Base-by-base conservation (phyloP, 2,888 invertebrate genomes). In the Drosophila leonis region DNA sequence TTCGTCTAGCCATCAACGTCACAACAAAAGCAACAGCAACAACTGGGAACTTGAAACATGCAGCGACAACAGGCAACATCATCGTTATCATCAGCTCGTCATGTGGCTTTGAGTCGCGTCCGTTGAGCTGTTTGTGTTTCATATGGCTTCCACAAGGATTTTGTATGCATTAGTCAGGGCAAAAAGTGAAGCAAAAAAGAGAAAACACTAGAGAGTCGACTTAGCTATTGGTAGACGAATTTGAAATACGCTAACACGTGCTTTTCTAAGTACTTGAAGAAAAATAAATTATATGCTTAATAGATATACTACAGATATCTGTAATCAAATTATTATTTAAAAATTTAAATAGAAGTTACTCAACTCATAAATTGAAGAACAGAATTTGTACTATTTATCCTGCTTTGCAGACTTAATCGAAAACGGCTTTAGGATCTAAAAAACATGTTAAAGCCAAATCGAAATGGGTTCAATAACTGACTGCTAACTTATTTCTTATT, bases 141-240 rank as follows among this genome's bases (percentile, higher is more conserved):
- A 72, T 87, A 85, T 85, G 85, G 85, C 85, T 85, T 85, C 85
- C 82, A 78, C 67, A 72, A 86, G 89, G 83, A 88, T 88, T 84
- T 49, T 83, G 76, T 74, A 56, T 80, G 77, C 80, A 75, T 78
- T 75, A 75, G 41, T 49, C 37, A 9, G 15, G 24, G 31, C 35
- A 35, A 24, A 52, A 35, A 37, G 52, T 20, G 35, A 52, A 33
- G n/a, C 24, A 24, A 15, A 35, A n/a, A 20, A 24, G 24, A 24
- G 24, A n/a, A 65, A 6, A 2, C 18, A 49, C 31, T 4, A 44
- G 29, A 15, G 24, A 39, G 12, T 52, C 10, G 37, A 54, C 12
- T n/a, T 18, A 8, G 13, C 31, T 7, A 49, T 31, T 18, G 33
- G 4, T 4, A 49, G 49, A 18, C 49, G 49, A 33, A 18, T 13